Base-by-base conservation (phyloP, 2,888 invertebrate species). In the Macrophya annulata region DNA sequence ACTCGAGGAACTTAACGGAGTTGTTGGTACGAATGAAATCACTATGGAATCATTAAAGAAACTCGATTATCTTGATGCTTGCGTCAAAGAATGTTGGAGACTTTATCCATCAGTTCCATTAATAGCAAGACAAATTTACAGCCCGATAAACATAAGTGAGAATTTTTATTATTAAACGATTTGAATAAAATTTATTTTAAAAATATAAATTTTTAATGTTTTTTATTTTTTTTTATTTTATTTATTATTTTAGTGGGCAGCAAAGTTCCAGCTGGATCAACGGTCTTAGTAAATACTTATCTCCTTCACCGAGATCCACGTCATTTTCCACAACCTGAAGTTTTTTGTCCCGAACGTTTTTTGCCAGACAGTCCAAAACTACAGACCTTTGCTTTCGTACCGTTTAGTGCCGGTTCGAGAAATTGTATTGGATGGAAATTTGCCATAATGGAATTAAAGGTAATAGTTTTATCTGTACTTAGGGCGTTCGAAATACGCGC, bases 311-410 rank as follows among this genome's bases (percentile, higher is more conserved):
- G 94, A 25, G 94, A 95, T 89, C 92, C 93, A 0, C 90, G 93
- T n/a, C 90, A 93, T 86, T 95, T 94, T 88, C 93, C 94, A 0
- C 93, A 95, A 10, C 95, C 95, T 0, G 93, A 94, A 9, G 88
- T 86, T 6, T 95, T 94, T 89, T 92, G 93, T 84, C 95, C 95
- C 0, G 95, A 95, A 86, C 91, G 95, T 51, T 95, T 95, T 88
- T 88, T 94, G 9, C 92, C 94, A 0, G 93, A 93, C 15, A 92
- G 91, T 8, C 88, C 89, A 1, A 90, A 89, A 8, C 89, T 93
- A 48, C 94, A 94, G 43, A 90, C 91, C 8, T 94, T 91, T 85
- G 89, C 93, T 0, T 94, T 91, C 87, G 90, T 94, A 0, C 94
- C 94, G 0, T 94, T 94, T 85, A 94, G 94, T 43, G 94, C 94